Conservation (phyloP, 2,888 invertebrate genomes). For the Zootermopsis nevadensis region DNA sequence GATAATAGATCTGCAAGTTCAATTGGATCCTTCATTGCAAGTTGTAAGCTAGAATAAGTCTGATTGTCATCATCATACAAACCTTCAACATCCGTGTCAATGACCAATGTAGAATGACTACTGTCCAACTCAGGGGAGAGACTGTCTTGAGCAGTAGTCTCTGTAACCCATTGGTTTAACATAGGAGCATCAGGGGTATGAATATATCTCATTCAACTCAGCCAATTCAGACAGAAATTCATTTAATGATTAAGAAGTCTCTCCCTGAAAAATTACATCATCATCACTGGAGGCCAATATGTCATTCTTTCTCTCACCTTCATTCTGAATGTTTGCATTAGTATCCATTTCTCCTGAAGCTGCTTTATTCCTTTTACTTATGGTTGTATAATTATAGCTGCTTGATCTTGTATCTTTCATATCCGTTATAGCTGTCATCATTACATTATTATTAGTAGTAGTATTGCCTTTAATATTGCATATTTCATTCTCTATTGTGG, state of each 20-base stretch:
- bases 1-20: conserved; percentile 64
- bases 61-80: conserved; percentile 71
- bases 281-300: conserved; percentile 54
- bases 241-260: conserved; percentile 66
- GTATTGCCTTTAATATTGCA: conserved; percentile 54
- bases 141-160: neutral
- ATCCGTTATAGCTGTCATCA: neutral
- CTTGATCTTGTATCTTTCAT: conserved; percentile 52
- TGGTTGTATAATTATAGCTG: conserved; percentile 54
- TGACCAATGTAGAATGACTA: conserved; percentile 36
- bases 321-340: conserved; percentile 49
- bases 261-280: conserved; percentile 46
- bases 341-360: conserved; percentile 40
- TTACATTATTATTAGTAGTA: conserved; percentile 34
- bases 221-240: conserved; percentile 82
- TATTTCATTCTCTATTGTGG: neutral
- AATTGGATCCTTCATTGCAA: conserved; percentile 87
- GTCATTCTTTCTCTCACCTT: conserved; percentile 35
- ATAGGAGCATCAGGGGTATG: conserved; percentile 76
- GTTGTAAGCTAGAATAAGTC: conserved; percentile 85
- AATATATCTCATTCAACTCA: conserved; percentile 84
- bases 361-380: conserved; percentile 46
- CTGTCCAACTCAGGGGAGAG: conserved; percentile 34
- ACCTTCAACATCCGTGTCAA: conserved; percentile 55
- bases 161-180: conserved; percentile 54